These are phyloP conservation scores for Drosophila heteroneura DNA, from an alignment of 2,888 invertebrate genomes.

Conservation along the genomic window DNA sequence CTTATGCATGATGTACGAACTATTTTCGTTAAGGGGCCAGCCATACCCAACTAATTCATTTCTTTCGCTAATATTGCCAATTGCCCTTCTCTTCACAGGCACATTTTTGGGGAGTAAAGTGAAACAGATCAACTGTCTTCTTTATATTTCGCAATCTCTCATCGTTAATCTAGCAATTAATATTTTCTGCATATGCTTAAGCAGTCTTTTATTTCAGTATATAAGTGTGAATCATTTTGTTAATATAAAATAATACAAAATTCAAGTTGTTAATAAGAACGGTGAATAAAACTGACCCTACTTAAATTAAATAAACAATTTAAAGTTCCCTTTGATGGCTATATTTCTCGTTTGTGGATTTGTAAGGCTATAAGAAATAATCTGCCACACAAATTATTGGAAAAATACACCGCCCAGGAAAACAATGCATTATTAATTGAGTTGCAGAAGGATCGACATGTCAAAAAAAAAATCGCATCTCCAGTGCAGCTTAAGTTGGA, in stretches of 20 bases:
- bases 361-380: neutral
- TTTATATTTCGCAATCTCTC: slow-evolving; percentile 44
- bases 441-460: neutral
- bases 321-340: neutral
- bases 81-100: slow-evolving; percentile 37
- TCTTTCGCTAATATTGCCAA: slow-evolving; percentile 36
- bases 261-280: slow-evolving; percentile 4
- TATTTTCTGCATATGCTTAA: slow-evolving; percentile 52
- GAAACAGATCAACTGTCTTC: slow-evolving; percentile 25
- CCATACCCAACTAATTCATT: slow-evolving; percentile 23
- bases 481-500: neutral
- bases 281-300: neutral
- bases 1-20: slow-evolving; percentile 44
- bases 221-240: slow-evolving; percentile 25
- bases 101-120: slow-evolving; percentile 26
- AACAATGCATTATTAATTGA: neutral
- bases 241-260: slow-evolving; percentile 31
- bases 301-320: neutral
- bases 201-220: slow-evolving; percentile 29
- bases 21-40: slow-evolving; percentile 37
- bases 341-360: neutral
- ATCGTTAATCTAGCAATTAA: slow-evolving; percentile 51
- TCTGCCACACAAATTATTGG: neutral
- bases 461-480: neutral
- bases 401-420: neutral